Conservation (phyloP, 2,888 invertebrate genomes). For the Tryphoninae sp. region DNA sequence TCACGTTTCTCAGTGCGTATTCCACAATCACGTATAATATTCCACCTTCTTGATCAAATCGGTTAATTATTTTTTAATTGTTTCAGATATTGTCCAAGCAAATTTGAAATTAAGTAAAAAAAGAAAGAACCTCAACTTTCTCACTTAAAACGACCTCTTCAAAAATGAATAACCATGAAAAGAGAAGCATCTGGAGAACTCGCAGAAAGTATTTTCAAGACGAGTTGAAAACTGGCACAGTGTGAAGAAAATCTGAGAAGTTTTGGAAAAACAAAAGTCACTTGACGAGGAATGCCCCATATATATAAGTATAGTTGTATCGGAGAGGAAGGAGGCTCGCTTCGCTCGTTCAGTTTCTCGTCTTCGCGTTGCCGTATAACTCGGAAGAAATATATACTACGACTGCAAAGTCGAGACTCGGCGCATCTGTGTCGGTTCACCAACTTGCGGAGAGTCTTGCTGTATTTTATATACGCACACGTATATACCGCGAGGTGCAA, state of each 20-base stretch:
- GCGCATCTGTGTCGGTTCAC: background rate
- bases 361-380: conserved; percentile 5
- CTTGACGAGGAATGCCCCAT: conserved; percentile 1
- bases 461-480: conserved; percentile 1
- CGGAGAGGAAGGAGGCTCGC: conserved; percentile 28
- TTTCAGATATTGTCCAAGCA: too few species aligned
- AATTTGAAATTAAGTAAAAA: too few species aligned
- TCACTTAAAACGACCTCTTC: too few species aligned
- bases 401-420: background rate
- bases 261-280: too few species aligned
- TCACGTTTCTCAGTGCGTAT: conserved; percentile 38
- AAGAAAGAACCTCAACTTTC: too few species aligned
- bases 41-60: too few species aligned
- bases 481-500: conserved; percentile 42
- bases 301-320: conserved; percentile 5
- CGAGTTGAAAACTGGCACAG: too few species aligned
- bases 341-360: conserved; percentile 38
- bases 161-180: too few species aligned
- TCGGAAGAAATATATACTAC: conserved; percentile 17
- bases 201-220: too few species aligned
- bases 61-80: too few species aligned
- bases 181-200: too few species aligned
- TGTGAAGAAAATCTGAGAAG: too few species aligned
- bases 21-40: background rate
- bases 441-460: conserved; percentile 7